A percentile compares a stretch with the other conserved stretches of the same genome.
Conservation (phyloP, 2,888 invertebrate species). For the Hypomecis punctinalis region DNA sequence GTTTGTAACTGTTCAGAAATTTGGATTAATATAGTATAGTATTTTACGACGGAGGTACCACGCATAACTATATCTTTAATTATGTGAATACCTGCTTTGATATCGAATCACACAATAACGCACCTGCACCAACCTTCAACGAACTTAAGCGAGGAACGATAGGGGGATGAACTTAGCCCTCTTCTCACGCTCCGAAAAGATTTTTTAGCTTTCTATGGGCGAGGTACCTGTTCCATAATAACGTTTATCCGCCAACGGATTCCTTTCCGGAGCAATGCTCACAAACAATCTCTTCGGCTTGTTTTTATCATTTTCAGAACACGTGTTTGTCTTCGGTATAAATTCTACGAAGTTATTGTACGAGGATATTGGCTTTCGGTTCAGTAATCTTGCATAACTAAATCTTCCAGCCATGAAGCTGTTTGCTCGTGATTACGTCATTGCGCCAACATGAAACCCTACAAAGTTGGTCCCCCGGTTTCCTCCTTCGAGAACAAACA, state of each 20-base stretch:
- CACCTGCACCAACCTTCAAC: slow-evolving; percentile 55
- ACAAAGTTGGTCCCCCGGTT: slow-evolving; percentile 59
- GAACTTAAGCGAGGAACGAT: slow-evolving; percentile 52
- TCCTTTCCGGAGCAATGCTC: slow-evolving; percentile 22
- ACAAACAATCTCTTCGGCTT: slow-evolving; percentile 3
- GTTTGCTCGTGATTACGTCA: slow-evolving; percentile 45
- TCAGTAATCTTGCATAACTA: slow-evolving; percentile 28
- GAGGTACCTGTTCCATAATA: slow-evolving; percentile 37
- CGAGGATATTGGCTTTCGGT: slow-evolving; percentile 5
- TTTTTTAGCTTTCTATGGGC: slow-evolving; percentile 44
- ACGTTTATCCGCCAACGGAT: slow-evolving; percentile 26
- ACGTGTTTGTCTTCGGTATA: slow-evolving; percentile 12
- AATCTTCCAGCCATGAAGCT: slow-evolving; percentile 7
- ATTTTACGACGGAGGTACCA: too few species aligned
- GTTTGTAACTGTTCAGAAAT: too few species aligned
- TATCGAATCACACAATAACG: slow-evolving; percentile 34
- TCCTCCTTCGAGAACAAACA: slow-evolving; percentile 60
- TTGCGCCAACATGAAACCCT: slow-evolving; percentile 58
- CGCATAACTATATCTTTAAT: too few species aligned
- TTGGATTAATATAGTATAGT: too few species aligned
- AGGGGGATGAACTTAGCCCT: slow-evolving; percentile 61
- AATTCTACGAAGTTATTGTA: slow-evolving; percentile 3
- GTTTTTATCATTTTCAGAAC: slow-evolving; percentile 13
- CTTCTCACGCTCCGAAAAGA: slow-evolving; percentile 60
- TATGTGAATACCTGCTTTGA: too few species aligned